A percentile compares a stretch with the other conserved stretches of the same genome.
These are phyloP conservation scores for Eufriesea mexicana DNA, from an alignment of 1,140 invertebrate species.

Conservation along the genomic window DNA sequence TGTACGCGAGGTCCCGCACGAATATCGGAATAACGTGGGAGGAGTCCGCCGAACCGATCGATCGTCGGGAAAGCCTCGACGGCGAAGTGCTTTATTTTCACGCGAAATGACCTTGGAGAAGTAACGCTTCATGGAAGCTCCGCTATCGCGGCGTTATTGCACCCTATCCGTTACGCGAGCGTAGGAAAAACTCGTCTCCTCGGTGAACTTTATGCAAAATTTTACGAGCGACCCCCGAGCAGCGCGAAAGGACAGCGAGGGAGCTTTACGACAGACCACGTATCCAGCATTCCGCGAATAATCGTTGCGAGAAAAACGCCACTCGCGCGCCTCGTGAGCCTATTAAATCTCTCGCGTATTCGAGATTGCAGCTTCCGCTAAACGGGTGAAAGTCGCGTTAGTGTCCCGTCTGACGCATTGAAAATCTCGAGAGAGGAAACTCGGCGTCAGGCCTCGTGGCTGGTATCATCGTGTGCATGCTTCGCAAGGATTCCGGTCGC, in stretches of 20 bases:
- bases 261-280: background rate
- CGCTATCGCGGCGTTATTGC: too few species aligned
- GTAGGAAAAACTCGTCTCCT: background rate
- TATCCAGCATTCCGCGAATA: constrained; percentile 25
- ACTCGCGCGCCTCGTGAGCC: too few species aligned
- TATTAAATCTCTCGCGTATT: constrained; percentile 4
- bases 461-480: constrained; percentile 6
- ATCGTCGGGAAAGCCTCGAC: constrained; percentile 11
- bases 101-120: background rate
- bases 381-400: background rate
- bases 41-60: constrained; percentile 37
- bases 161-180: too few species aligned
- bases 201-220: background rate
- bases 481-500: constrained; percentile 48
- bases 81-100: constrained; percentile 2
- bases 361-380: constrained; percentile 10
- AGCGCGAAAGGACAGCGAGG: background rate
- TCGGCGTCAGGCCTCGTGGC: background rate
- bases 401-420: background rate
- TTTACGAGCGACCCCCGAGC: constrained; percentile 32
- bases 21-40: constrained; percentile 31
- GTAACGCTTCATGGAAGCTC: constrained; percentile 10
- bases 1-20: constrained; percentile 4
- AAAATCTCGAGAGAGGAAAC: constrained; percentile 39
- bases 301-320: background rate